phyloP scores from a whole-genome alignment of 2,888 invertebrate genomes.

The Laspeyria flexula region DNA sequence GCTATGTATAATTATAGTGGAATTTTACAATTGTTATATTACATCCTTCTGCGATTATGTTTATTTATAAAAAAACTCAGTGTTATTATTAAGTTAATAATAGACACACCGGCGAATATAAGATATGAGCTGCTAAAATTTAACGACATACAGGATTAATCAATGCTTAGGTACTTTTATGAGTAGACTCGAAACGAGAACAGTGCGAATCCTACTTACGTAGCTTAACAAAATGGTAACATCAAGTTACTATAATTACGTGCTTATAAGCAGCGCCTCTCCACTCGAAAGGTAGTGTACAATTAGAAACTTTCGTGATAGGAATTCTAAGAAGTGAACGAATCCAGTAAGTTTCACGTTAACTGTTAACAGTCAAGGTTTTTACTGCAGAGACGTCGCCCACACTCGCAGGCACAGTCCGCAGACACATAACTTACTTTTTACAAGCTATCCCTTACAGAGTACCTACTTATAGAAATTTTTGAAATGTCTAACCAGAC shows the following conservation, averaged over 20 bases:
- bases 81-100: constrained; percentile 2
- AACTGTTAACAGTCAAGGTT: constrained; percentile 48
- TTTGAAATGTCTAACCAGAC: constrained; percentile 28
- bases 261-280: constrained; percentile 24
- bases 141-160: no score
- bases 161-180: no score
- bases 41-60: constrained; percentile 1
- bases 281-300: constrained; percentile 40
- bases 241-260: constrained; percentile 31
- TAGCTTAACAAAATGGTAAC: constrained; percentile 19
- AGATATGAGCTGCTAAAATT: no score
- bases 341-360: constrained; percentile 49
- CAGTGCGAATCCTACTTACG: constrained; percentile 16
- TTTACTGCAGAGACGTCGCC: constrained; percentile 40
- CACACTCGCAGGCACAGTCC: constrained; percentile 22
- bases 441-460: constrained; percentile 37
- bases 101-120: constrained; percentile 2
- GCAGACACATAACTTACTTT: constrained; percentile 50
- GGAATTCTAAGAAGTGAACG: constrained; percentile 53
- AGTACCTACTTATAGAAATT: constrained; percentile 29
- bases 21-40: constrained; percentile 4
- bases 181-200: not conserved
- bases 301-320: constrained; percentile 52
- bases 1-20: not conserved
- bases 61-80: not conserved